Percentiles rank a stretch among this genome's conserved stretches.
Conservation (phyloP, 2,888 invertebrate species). For the Parascotia fuliginaria region DNA sequence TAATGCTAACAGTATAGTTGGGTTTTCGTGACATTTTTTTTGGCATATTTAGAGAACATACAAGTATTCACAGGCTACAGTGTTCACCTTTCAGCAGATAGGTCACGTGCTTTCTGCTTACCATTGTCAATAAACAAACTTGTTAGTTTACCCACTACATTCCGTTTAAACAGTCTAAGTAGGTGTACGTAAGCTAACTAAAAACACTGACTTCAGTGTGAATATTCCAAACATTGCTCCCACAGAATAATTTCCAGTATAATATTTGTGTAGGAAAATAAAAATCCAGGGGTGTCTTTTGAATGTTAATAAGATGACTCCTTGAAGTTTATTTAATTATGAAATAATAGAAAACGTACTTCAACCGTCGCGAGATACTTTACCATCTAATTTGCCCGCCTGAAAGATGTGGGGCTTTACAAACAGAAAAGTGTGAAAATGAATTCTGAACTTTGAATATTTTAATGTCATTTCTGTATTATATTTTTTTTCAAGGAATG, state of each 20-base stretch:
- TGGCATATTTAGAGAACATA: no score
- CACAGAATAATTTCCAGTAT: not conserved
- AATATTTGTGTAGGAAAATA: constrained; percentile 7
- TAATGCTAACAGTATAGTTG: no score
- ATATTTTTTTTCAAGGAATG: not conserved
- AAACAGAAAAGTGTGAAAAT: constrained; percentile 6
- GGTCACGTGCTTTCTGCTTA: no score
- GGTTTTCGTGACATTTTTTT: no score
- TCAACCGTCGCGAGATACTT: constrained; percentile 26
- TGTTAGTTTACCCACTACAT: no score
- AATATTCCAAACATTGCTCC: not conserved
- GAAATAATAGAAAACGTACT: constrained; percentile 52
- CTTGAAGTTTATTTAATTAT: constrained; percentile 68
- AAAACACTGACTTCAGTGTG: not conserved
- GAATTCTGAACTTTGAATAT: constrained; percentile 17
- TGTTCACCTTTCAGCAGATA: no score
- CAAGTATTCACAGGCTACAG: no score
- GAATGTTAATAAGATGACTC: constrained; percentile 60
- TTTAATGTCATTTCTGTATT: constrained; percentile 6
- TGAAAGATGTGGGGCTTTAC: constrained; percentile 33
- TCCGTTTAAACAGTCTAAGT: no score
- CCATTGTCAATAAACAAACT: no score
- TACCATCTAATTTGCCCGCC: constrained; percentile 44
- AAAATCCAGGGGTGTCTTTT: constrained; percentile 40
- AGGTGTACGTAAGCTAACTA: not conserved